Evolutionary conservation across 2,888 invertebrate genomes (phyloP).

Genomic region (Coecobrya sp.): DNA sequence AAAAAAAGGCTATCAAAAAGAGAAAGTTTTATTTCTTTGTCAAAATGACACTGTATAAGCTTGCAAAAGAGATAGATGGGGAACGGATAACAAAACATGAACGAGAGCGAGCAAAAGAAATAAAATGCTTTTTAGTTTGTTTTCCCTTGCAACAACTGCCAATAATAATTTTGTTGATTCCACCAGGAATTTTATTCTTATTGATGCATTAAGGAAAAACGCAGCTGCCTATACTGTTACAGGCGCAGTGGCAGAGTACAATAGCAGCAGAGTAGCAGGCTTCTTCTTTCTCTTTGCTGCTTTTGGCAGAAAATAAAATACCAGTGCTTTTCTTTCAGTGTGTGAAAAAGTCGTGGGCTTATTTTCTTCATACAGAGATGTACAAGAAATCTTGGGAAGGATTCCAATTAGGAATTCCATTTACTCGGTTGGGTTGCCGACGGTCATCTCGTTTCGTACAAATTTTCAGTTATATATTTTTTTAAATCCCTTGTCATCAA

Average conservation of each 20-base stretch:
- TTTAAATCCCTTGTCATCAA: too few relatives aligned
- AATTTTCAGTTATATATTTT: too few relatives aligned
- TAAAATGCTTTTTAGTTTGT: conserved; percentile 52
- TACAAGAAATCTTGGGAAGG: too few relatives aligned
- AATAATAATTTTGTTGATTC: conserved; percentile 61
- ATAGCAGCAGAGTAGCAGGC: not conserved
- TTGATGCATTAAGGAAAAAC: not conserved
- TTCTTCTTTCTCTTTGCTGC: not conserved
- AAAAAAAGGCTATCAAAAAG: not conserved
- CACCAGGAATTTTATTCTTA: conserved; percentile 21
- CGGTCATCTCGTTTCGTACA: too few relatives aligned
- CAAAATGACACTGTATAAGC: conserved; percentile 5
- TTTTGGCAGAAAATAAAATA: not conserved
- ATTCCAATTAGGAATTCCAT: too few relatives aligned
- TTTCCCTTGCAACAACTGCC: conserved; percentile 58
- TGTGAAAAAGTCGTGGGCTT: too few relatives aligned
- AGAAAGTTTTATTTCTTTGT: conserved; percentile 46
- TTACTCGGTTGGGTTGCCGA: too few relatives aligned
- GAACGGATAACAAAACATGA: conserved; percentile 18
- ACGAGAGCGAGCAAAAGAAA: conserved; percentile 17
- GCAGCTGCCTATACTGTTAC: not conserved
- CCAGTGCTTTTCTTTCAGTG: not conserved
- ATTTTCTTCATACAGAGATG: too few relatives aligned
- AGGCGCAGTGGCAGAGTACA: not conserved
- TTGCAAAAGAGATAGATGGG: not conserved